Base-by-base conservation (phyloP, 2,797 vertebrate genomes). In the Astyanax mexicanus region DNA sequence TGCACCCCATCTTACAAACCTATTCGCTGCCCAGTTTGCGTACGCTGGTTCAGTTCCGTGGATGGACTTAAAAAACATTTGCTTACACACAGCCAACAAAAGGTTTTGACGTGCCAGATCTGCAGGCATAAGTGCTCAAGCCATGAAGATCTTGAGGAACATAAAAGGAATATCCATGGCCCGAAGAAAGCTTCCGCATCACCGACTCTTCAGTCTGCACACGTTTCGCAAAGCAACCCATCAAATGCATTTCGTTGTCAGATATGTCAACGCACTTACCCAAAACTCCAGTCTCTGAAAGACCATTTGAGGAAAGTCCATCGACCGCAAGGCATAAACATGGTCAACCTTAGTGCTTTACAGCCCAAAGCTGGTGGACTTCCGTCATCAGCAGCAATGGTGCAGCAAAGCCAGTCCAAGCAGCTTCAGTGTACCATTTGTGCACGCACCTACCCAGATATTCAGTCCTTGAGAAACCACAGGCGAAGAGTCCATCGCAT, bases 381-480 rank as follows among this genome's bases (percentile, higher is more conserved):
- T 3, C 52, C 68, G 38, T 51, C 57, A 47, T 23, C 54, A 17
- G 40, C 29, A 44, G 70, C 64, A 6, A 32, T 47, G 44, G 15
- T 19, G 1, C 42, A 55, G 9, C 57, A 54, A 27, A 68, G 23
- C 21, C 62, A 68, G 32, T 40, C 45, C 7, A 77, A 58, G 15
- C 72, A 65, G 10, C 89, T 87, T 66, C 84, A 77, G 62, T 93
- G 93, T 40, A 89, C 93, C n/a, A 84, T 93, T 17, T 94, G 93
- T 81, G 84, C 90, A 74, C 90, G 93, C 3, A 88, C 65, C 0
- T 94, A 92, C 73, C 85, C 85, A 2, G 92, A 79, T 79, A 83
- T 93, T 1, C 91, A 90, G 69, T 92, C 91, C 0, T 88, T 94
- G 8, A 92, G 91, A 81, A 92, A 92, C 81, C 93, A 94, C 83